Evolutionary conservation across 2,888 invertebrate genomes (phyloP).

Genomic region (Polietes domitor): DNA sequence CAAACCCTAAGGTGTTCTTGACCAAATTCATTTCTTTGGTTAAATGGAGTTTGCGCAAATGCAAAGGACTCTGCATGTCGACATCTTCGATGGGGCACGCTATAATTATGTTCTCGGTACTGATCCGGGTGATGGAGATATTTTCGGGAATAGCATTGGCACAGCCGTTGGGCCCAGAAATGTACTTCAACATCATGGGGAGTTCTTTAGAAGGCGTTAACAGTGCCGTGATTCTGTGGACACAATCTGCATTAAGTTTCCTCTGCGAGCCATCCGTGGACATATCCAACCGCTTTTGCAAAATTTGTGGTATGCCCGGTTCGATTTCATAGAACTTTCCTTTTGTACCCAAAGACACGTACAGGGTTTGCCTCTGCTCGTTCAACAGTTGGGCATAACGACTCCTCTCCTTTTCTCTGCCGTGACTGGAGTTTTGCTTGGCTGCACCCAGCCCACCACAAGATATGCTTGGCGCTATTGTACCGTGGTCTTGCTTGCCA

Average conservation of each 20-base stretch:
- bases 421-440: constrained; percentile 71
- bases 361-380: constrained; percentile 87
- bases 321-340: constrained; percentile 88
- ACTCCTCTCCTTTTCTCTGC: constrained; percentile 81
- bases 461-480: constrained; percentile 57
- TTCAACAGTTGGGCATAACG: constrained; percentile 88
- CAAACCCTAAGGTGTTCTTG: constrained; percentile 79
- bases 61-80: constrained; percentile 80
- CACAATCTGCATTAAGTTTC: constrained; percentile 79
- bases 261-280: constrained; percentile 72
- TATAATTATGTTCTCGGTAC: constrained; percentile 80
- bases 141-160: constrained; percentile 78
- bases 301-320: constrained; percentile 82
- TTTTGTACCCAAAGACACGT: constrained; percentile 88
- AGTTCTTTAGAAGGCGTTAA: constrained; percentile 75
- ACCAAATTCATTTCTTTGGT: constrained; percentile 78
- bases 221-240: constrained; percentile 78
- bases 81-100: constrained; percentile 82
- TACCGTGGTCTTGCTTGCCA: constrained; percentile 81
- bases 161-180: constrained; percentile 78
- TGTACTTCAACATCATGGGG: constrained; percentile 78
- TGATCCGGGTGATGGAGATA: constrained; percentile 77
- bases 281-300: constrained; percentile 75
- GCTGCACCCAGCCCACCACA: constrained; percentile 58
- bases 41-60: constrained; percentile 82